Base-by-base conservation (phyloP, 30 jellyfish, hydroid and myxozoan species). In the Catostylus mosaicus region DNA sequence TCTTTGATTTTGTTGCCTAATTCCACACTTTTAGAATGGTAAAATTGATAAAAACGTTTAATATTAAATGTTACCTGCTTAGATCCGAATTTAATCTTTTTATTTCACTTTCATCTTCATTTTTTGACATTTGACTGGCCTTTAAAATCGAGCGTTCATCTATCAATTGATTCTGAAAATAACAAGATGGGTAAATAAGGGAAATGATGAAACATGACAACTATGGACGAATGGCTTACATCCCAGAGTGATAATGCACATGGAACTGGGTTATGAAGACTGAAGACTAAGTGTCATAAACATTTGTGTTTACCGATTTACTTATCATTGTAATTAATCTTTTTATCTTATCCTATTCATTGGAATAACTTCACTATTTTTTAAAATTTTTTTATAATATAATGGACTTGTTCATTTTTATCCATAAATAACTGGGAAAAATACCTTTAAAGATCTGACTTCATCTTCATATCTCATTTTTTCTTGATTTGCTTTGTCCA, bases 381-480 rank as follows among this genome's bases (percentile, higher is more conserved):
- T 20, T 59, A 20, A 59, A 14, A 12, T 9, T 59, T 59, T 8
- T n/a, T n/a, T n/a, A n/a, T n/a, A n/a, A n/a, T n/a, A n/a, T n/a
- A n/a, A n/a, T n/a, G n/a, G n/a, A n/a, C n/a, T n/a, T n/a, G n/a
- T n/a, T n/a, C n/a, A n/a, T n/a, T n/a, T n/a, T n/a, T n/a, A n/a
- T n/a, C n/a, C n/a, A 5, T 40, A 40, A 40, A 40, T 14, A 5
- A 40, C 14, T 7, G 7, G 14, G 20, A 48, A 48, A 48, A 4
- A 48, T 78, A 70, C 92, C 36, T 82, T 71, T 47, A 82, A 31
- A 0, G 75, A 33, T 82, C 78, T 51, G 66, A 82, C 52, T 34
- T 82, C 92, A 22, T 82, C 84, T 82, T 82, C 92, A 31, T 82
- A 82, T 61, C 34, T 74, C 46, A 74, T n/a, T 43, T 82, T 82